Base-by-base conservation (phyloP, 1,140 invertebrate species). In the Aphaenogaster ashmeadi region DNA sequence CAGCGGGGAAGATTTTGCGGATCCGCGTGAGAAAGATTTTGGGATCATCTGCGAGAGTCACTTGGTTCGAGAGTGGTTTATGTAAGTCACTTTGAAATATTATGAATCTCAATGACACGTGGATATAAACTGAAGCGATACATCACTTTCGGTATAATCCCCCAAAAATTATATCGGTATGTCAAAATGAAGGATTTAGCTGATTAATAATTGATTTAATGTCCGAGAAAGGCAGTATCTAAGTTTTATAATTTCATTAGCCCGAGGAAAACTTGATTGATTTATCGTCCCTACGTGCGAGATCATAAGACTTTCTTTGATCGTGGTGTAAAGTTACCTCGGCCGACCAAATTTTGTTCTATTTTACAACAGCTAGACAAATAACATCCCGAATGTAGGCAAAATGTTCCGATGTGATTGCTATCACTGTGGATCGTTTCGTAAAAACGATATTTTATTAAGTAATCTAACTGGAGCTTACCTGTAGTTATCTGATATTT, bases 131-230 rank as follows among this genome's bases (percentile, higher is more conserved):
- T 21, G 15, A 18, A 33, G 18, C 18, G 27, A 58, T 56, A 41
- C 52, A 47, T 64, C 15, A 78, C 33, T 64, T 13, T 78, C 3
- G 5, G 6, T 8, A 15, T 64, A 36, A 79, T 21, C 1, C 27
- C 4, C 1, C 8, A 72, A 36, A 47, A 64, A 78, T 47, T 66
- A 6, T 18, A 50, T 36, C 27, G 18, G 7, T n/a, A 15, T 13
- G 8, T n/a, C 8, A 18, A 58, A 58, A 44, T 21, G 11, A 36
- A 64, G 27, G 18, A 64, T 60, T 60, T 60, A 44, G 3, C 8
- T 77, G 52, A 58, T 60, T 3, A 27, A 41, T 44, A 77, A 60
- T 60, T 41, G n/a, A 41, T 54, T 75, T 44, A 77, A 77, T 6
- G 1, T 27, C 6, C 9, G 13, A 60, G 11, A 60, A 60, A 60